Evolutionary conservation across 2,113 vertebrate species (phyloP).

Genomic region (Phalacrocorax brasilianus): DNA sequence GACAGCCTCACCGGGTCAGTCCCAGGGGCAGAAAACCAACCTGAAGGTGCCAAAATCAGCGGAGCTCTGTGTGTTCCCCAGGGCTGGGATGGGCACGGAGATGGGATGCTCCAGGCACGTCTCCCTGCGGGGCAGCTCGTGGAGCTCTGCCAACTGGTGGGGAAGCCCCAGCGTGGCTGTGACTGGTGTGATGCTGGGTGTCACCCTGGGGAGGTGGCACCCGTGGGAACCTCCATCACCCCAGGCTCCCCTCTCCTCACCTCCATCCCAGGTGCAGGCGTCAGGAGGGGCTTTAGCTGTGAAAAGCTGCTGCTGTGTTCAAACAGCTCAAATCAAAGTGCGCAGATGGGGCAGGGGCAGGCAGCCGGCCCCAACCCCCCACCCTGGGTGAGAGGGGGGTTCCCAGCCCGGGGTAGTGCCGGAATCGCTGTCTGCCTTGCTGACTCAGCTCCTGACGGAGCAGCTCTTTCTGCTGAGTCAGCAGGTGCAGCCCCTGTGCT

Average conservation of each 20-base stretch:
- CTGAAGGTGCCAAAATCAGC: not conserved
- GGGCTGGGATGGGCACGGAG: not conserved
- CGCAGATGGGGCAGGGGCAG: not conserved
- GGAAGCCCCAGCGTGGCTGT: not conserved
- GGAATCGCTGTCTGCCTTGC: not conserved
- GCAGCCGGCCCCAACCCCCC: not conserved
- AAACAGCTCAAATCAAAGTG: not conserved
- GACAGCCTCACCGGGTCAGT: no score
- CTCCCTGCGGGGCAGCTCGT: not conserved
- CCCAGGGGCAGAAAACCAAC: not conserved
- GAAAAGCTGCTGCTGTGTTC: not conserved
- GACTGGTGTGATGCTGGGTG: not conserved
- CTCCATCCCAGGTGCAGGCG: accelerated
- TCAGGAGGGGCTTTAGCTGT: not conserved
- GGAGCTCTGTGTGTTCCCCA: not conserved
- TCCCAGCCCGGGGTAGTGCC: not conserved
- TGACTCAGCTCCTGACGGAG: not conserved
- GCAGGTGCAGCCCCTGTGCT: not conserved
- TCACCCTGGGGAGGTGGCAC: not conserved
- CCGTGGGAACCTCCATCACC: accelerated
- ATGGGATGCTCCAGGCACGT: not conserved
- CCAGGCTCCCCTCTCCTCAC: not conserved
- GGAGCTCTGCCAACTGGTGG: accelerated
- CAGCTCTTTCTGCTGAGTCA: not conserved
- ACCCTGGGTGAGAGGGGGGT: not conserved